Evolutionary conservation across 2,113 vertebrate genomes (phyloP).

Genomic region (Limanda limanda): DNA sequence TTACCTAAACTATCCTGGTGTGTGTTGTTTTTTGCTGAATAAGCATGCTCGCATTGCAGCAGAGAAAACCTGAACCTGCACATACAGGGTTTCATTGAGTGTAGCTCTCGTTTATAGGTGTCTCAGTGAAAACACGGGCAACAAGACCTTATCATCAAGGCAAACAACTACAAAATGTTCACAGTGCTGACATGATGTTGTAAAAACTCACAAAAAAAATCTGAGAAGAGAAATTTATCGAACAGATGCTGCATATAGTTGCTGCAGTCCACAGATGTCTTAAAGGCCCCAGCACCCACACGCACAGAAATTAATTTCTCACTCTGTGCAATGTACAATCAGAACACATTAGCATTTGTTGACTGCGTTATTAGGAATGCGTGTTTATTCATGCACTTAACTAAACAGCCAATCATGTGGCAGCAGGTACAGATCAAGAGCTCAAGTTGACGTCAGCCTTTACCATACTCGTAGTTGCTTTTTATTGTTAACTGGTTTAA

Average conservation of each 20-base stretch:
- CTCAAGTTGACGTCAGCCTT: too few relatives aligned
- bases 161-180: conserved; percentile 23
- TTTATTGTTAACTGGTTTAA: too few relatives aligned
- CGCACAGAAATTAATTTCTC: background rate
- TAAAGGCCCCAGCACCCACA: background rate
- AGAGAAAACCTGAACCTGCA: conserved; percentile 7
- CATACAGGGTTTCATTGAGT: background rate
- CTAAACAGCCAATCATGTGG: too few relatives aligned
- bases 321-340: background rate
- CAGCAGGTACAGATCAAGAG: too few relatives aligned
- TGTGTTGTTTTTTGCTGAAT: conserved; percentile 29
- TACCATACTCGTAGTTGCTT: too few relatives aligned
- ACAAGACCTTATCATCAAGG: background rate
- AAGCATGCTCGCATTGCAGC: conserved; percentile 12
- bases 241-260: too few relatives aligned
- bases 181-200: background rate
- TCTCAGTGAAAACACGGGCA: too few relatives aligned
- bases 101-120: too few relatives aligned
- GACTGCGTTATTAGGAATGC: too few relatives aligned
- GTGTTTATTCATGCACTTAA: too few relatives aligned
- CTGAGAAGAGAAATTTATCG: background rate
- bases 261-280: too few relatives aligned
- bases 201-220: background rate
- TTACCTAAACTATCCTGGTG: conserved; percentile 2
- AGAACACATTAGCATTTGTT: too few relatives aligned